phyloP scores from a whole-genome alignment of 2,888 invertebrate species.

The Rugalucina vietnamica region DNA sequence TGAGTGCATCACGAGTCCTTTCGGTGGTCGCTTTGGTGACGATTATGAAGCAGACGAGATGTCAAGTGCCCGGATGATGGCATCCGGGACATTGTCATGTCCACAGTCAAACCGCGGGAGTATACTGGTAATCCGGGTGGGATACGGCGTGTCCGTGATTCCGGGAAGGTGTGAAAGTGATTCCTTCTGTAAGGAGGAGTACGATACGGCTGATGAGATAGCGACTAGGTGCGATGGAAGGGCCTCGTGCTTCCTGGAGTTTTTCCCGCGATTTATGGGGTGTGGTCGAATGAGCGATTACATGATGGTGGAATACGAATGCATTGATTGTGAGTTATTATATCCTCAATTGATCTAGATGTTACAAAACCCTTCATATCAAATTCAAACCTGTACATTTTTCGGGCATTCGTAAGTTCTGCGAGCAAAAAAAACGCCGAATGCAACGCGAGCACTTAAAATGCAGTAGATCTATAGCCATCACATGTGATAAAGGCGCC shows the following conservation, averaged over 20 bases:
- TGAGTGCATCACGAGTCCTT: slow-evolving; percentile 41
- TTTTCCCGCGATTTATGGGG: slow-evolving; percentile 38
- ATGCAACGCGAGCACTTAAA: background rate
- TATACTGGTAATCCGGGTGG: slow-evolving; percentile 52
- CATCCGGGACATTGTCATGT: slow-evolving; percentile 45
- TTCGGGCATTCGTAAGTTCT: background rate
- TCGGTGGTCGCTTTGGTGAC: slow-evolving; percentile 15
- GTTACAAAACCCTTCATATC: background rate
- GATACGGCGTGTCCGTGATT: slow-evolving; percentile 46
- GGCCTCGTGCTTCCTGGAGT: slow-evolving; percentile 41
- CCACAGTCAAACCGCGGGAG: slow-evolving; percentile 46
- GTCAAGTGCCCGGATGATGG: slow-evolving; percentile 9
- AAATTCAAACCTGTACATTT: background rate
- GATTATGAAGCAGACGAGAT: background rate
- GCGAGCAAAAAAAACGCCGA: background rate
- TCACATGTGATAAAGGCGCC: too few relatives aligned
- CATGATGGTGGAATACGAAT: slow-evolving; percentile 61
- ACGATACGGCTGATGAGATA: slow-evolving; percentile 43
- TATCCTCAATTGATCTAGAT: background rate
- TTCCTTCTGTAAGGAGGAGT: slow-evolving; percentile 46
- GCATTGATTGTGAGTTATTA: slow-evolving; percentile 60
- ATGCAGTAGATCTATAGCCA: too few relatives aligned
- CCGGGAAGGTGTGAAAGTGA: slow-evolving; percentile 42
- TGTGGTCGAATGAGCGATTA: slow-evolving; percentile 57
- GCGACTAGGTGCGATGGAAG: slow-evolving; percentile 56